Evolutionary conservation across 2,113 vertebrate species (phyloP).

Genomic region (Vidua macroura): DNA sequence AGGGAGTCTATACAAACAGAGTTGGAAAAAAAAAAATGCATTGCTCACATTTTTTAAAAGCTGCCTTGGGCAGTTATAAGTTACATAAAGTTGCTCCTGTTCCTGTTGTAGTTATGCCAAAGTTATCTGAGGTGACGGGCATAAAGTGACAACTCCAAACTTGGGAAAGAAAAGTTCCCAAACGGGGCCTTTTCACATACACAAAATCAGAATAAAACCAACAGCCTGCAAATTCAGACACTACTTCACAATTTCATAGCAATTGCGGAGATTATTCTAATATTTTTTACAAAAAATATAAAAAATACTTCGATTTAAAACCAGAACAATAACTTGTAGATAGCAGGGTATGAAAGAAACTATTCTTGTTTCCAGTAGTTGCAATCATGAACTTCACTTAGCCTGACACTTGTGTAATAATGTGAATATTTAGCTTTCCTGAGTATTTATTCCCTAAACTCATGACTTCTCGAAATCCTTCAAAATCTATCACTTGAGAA

Average conservation of each 20-base stretch:
- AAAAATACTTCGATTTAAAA: background rate
- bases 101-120: background rate
- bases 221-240: background rate
- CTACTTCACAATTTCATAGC: background rate
- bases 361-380: background rate
- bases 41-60: conserved; percentile 38
- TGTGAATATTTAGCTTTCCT: conserved; percentile 35
- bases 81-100: conserved; percentile 51
- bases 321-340: background rate
- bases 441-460: conserved; percentile 11
- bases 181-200: background rate
- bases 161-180: background rate
- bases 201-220: background rate
- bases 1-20: background rate
- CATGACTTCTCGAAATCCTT: conserved; percentile 53
- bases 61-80: conserved; percentile 31
- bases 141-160: background rate
- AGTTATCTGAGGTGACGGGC: conserved; percentile 40
- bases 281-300: background rate
- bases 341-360: background rate
- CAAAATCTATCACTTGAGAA: conserved; percentile 2
- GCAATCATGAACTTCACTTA: background rate
- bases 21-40: background rate
- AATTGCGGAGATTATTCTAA: background rate
- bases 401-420: conserved; percentile 21